These are phyloP conservation scores for Apus apus DNA, from an alignment of 2,113 vertebrate species.

Conservation along the genomic window DNA sequence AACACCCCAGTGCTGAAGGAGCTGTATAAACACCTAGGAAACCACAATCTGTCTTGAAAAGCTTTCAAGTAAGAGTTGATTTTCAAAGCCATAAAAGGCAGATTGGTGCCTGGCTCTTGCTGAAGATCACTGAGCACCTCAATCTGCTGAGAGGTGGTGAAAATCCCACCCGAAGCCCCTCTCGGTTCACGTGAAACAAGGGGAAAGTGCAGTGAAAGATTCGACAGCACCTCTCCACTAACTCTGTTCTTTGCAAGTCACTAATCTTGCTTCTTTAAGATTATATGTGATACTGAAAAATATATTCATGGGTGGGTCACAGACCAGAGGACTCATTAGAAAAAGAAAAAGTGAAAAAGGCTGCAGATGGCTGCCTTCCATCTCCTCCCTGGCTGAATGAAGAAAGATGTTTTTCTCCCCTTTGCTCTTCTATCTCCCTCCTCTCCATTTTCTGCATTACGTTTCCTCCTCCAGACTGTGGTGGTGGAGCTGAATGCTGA, in stretches of 20 bases:
- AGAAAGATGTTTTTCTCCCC: slow-evolving; percentile 61
- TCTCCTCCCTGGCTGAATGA: slow-evolving; percentile 40
- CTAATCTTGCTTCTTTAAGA: slow-evolving; percentile 13
- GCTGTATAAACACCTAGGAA: slow-evolving; percentile 29
- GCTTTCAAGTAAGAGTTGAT: slow-evolving; percentile 19
- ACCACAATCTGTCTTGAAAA: slow-evolving; percentile 31
- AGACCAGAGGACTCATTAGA: background rate
- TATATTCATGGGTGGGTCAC: background rate
- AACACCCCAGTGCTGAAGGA: background rate
- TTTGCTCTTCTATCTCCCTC: slow-evolving; percentile 45
- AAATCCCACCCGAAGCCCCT: slow-evolving; percentile 3
- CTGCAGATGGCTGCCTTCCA: background rate
- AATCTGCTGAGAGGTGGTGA: background rate
- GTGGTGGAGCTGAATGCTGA: slow-evolving; percentile 66
- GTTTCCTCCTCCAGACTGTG: slow-evolving; percentile 64
- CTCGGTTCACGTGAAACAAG: fast-evolving
- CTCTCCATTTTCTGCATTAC: slow-evolving; percentile 47
- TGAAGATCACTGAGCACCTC: background rate
- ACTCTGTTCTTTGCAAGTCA: background rate
- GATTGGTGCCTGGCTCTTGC: slow-evolving; percentile 10
- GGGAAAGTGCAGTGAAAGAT: background rate
- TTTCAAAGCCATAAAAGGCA: background rate
- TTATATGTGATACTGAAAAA: background rate
- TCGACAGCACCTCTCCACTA: background rate
- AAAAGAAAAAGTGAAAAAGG: background rate